These are phyloP conservation scores for Thera obeliscata DNA, from an alignment of 2,888 invertebrate species.

Conservation along the genomic window DNA sequence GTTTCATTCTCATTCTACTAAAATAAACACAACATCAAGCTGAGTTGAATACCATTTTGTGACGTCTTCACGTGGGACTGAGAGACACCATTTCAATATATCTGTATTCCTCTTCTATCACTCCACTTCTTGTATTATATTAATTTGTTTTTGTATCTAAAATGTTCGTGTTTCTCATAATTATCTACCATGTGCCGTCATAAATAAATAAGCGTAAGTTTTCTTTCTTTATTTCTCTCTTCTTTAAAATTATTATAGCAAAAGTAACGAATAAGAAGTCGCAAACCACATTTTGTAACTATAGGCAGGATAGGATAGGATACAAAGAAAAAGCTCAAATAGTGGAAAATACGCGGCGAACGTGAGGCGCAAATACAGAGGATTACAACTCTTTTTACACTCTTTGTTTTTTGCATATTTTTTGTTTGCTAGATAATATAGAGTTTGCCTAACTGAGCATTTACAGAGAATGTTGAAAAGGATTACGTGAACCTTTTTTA, in stretches of 20 bases:
- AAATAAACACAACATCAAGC: too few relatives aligned
- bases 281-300: constrained; percentile 27
- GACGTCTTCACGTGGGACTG: too few relatives aligned
- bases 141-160: too few relatives aligned
- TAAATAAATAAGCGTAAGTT: too few relatives aligned
- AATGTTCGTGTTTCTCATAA: too few relatives aligned
- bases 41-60: too few relatives aligned
- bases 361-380: constrained; percentile 30
- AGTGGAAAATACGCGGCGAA: constrained; percentile 29
- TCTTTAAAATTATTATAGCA: constrained; percentile 12
- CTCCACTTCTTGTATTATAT: too few relatives aligned
- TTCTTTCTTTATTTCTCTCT: too few relatives aligned
- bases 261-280: constrained; percentile 26
- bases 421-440: constrained; percentile 19
- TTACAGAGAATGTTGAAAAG: not conserved
- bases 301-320: constrained; percentile 10
- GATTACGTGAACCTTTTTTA: not conserved
- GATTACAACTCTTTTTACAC: constrained; percentile 19
- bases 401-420: constrained; percentile 20
- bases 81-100: too few relatives aligned
- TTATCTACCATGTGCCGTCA: too few relatives aligned
- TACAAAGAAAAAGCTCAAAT: constrained; percentile 30
- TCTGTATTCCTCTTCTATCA: too few relatives aligned
- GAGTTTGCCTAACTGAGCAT: constrained; percentile 5
- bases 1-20: too few relatives aligned